Evolutionary conservation across 1,140 invertebrate species (phyloP).

Genomic region (Rhopalosiphum padi): DNA sequence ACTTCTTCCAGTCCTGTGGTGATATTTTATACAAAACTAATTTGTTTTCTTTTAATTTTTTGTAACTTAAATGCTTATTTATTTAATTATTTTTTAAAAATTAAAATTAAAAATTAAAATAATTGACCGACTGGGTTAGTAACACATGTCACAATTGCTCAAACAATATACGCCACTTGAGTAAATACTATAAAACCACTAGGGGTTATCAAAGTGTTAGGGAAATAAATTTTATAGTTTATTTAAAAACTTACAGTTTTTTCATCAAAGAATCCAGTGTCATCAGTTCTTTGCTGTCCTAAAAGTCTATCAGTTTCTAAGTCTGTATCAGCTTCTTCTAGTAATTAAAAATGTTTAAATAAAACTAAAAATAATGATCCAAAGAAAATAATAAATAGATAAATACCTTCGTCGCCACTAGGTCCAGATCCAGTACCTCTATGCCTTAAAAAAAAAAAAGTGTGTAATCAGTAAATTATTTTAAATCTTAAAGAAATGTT

Average conservation of each 20-base stretch:
- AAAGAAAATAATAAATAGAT: background rate
- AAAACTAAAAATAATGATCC: background rate
- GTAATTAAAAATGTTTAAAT: conserved; percentile 23
- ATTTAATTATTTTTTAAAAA: background rate
- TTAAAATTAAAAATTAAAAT: conserved; percentile 28
- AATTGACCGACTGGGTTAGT: conserved; percentile 39
- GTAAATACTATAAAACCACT: conserved; percentile 44
- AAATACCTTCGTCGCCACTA: conserved; percentile 64
- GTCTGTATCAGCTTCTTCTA: conserved; percentile 86
- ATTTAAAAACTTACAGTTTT: conserved; percentile 69
- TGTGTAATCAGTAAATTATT: background rate
- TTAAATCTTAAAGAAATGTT: background rate
- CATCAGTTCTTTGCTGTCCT: conserved; percentile 86
- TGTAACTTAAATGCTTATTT: background rate
- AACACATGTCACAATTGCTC: conserved; percentile 46
- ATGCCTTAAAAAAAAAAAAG: conserved; percentile 62
- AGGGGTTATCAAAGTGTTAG: conserved; percentile 41
- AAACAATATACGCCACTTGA: conserved; percentile 54
- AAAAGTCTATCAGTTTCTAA: conserved; percentile 87
- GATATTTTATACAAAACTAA: conserved; percentile 56
- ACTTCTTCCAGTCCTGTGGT: conserved; percentile 56
- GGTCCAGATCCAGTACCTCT: conserved; percentile 64
- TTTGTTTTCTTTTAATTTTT: conserved; percentile 36
- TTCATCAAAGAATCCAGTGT: conserved; percentile 89
- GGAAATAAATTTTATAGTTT: background rate